A percentile compares a stretch with the other conserved stretches of the same genome.
Conservation (phyloP, 2,113 vertebrate genomes). For the Morone saxatilis region DNA sequence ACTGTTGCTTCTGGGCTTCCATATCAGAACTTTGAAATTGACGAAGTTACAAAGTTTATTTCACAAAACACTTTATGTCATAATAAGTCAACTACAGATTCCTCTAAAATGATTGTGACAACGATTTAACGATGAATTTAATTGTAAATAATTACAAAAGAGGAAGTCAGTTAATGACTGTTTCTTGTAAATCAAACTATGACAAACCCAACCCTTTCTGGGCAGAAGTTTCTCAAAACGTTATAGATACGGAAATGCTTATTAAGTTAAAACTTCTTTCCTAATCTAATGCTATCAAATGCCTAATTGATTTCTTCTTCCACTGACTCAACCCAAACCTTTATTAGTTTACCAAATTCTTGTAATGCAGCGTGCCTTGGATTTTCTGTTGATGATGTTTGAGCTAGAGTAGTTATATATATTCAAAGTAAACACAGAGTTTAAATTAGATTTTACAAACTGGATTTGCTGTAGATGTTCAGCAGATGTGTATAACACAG, state of each 20-base stretch:
- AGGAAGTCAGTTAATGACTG: neutral
- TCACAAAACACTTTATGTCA: neutral
- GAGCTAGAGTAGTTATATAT: neutral
- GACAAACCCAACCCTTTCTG: neutral
- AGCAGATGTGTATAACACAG: neutral
- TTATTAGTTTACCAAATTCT: neutral
- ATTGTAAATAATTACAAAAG: neutral
- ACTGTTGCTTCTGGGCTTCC: neutral
- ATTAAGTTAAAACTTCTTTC: neutral
- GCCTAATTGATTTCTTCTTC: neutral
- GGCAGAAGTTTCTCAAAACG: neutral
- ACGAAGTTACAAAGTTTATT: neutral
- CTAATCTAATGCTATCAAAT: slow-evolving; percentile 2
- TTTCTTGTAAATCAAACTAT: neutral
- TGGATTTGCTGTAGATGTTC: neutral
- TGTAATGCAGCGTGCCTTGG: neutral
- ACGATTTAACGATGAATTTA: slow-evolving; percentile 9
- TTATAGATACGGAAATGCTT: neutral
- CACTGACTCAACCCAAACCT: neutral
- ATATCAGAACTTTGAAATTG: neutral
- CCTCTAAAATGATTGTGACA: slow-evolving; percentile 2
- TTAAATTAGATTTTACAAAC: too few species aligned
- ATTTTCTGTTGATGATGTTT: neutral
- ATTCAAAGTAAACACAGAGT: neutral
- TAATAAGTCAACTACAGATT: slow-evolving; percentile 2